These are phyloP conservation scores for Ceratoteleas bidentatus DNA, from an alignment of 1,140 invertebrate genomes.

Conservation along the genomic window DNA sequence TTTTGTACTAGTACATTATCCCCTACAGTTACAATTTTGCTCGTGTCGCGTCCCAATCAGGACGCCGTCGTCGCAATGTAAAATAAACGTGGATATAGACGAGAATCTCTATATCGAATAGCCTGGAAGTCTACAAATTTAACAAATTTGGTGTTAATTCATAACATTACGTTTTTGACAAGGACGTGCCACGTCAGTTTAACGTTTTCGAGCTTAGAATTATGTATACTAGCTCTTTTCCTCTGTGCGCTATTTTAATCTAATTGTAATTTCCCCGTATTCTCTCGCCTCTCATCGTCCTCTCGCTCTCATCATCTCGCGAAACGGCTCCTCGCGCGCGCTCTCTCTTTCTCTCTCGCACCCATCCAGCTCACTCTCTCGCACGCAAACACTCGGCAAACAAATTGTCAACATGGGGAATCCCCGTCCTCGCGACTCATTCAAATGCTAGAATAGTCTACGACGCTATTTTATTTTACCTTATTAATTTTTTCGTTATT, in stretches of 20 bases:
- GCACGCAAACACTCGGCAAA: no score
- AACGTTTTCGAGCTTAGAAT: conserved; percentile 64
- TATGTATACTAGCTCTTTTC: conserved; percentile 62
- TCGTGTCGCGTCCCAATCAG: conserved; percentile 46
- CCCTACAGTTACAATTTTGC: conserved; percentile 65
- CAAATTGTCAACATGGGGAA: conserved; percentile 50
- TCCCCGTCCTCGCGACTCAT: conserved; percentile 37
- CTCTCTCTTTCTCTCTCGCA: conserved; percentile 53
- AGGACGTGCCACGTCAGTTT: conserved; percentile 66
- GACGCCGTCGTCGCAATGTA: conserved; percentile 54
- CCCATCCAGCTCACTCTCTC: no score
- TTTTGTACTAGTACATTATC: conserved; percentile 67
- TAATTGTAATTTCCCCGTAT: conserved; percentile 50
- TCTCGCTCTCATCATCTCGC: conserved; percentile 5
- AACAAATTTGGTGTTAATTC: conserved; percentile 68
- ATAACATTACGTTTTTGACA: conserved; percentile 67
- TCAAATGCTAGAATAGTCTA: conserved; percentile 63
- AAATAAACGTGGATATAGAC: conserved; percentile 66
- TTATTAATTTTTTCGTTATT: conserved; percentile 49
- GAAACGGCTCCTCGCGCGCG: conserved; percentile 31
- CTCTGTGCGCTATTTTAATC: conserved; percentile 64
- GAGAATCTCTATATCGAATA: conserved; percentile 66
- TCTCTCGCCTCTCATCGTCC: conserved; percentile 7
- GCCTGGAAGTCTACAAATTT: conserved; percentile 67
- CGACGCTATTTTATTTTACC: conserved; percentile 49